Evolutionary conservation across 1,140 invertebrate genomes (phyloP), one percentile per base, ranked within the genome.

Genomic region (Hyles vespertilio): DNA sequence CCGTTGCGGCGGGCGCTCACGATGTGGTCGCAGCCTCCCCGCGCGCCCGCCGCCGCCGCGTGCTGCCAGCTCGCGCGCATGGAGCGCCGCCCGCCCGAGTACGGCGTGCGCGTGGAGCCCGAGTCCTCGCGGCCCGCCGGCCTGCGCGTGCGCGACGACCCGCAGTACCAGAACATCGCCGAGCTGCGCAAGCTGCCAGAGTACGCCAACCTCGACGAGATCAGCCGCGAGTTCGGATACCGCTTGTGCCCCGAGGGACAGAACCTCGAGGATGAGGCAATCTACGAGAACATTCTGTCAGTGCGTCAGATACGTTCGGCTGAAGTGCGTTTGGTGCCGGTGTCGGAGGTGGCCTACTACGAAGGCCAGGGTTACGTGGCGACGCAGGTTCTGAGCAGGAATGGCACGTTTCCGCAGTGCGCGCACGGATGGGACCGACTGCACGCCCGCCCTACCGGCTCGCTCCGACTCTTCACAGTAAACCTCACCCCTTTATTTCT

Each of bases 341-440:
- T 84, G 65, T 85, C 81, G 11, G 84, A 89, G 69, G 84, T 87
- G 63, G 80, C 77, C 51, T 85, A 84, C 74, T 86, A 83, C 65
- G 80, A 82, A 65, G 81, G 79, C 34, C 85, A 87, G 79, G 87
- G 87, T 68, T 89, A 89, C 74, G 85, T 87, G 59, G 82, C 87
- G 32, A 83, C 82, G 52, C 83, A 87, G 66, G 79, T 89, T 50
- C 78, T 89, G 51, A 88, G 88, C 66, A 75, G 82, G 50, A 89
- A 88, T 58, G 87, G 89, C 49, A 90, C 89, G 40, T 90, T 90
- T 64, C 89, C 89, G 4, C 89, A 89, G 63, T 89, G 86, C 49
- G 77, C 84, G 32, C 79, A 84, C 59, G 85, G 80, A 2, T 85
- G 79, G 83, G 82, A 79, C 52, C 78, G 84, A 0, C 67, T 86